Evolutionary conservation across 2,888 invertebrate genomes (phyloP).

Genomic region (Drosophila nr. medialis): DNA sequence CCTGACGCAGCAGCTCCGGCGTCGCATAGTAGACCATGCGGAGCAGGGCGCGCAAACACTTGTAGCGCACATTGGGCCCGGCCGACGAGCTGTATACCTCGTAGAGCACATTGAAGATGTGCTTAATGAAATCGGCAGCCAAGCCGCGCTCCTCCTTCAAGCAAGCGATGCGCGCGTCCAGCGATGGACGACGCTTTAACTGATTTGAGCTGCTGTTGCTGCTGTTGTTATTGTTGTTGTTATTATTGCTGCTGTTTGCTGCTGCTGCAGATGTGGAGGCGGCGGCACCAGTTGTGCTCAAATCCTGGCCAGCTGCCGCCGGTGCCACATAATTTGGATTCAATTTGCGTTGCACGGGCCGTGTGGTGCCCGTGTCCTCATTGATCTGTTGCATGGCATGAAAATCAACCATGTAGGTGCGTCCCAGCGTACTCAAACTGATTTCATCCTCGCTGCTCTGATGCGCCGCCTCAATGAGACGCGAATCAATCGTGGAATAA

Average conservation of each 20-base stretch:
- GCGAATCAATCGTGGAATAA: conserved; percentile 96
- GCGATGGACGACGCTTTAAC: conserved; percentile 78
- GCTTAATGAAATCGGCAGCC: conserved; percentile 89
- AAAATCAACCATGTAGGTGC: conserved; percentile 98
- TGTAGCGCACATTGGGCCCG: conserved; percentile 98
- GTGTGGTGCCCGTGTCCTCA: conserved; percentile 97
- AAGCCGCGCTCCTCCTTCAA: conserved; percentile 89
- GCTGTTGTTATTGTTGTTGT: conserved; percentile 28
- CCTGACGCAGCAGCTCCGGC: conserved; percentile 92
- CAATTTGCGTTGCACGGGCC: conserved; percentile 94
- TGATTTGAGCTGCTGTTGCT: conserved; percentile 15
- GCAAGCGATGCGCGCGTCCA: conserved; percentile 89
- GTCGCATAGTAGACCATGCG: conserved; percentile 98
- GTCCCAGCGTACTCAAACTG: conserved; percentile 94
- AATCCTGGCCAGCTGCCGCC: conserved; percentile 55
- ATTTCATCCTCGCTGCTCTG: conserved; percentile 98
- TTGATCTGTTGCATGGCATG: conserved; percentile 99
- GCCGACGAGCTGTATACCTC: conserved; percentile 99
- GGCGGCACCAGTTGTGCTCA: conserved; percentile 52
- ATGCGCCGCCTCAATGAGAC: conserved; percentile 97
- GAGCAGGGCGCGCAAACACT: conserved; percentile 97
- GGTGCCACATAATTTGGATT: conserved; percentile 87
- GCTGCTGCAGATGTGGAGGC: conserved; percentile 53
- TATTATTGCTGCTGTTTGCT: conserved; percentile 49
- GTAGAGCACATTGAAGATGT: conserved; percentile 96